phyloP scores from a whole-genome alignment of 2,888 invertebrate species.

The Chrysolina americana region DNA sequence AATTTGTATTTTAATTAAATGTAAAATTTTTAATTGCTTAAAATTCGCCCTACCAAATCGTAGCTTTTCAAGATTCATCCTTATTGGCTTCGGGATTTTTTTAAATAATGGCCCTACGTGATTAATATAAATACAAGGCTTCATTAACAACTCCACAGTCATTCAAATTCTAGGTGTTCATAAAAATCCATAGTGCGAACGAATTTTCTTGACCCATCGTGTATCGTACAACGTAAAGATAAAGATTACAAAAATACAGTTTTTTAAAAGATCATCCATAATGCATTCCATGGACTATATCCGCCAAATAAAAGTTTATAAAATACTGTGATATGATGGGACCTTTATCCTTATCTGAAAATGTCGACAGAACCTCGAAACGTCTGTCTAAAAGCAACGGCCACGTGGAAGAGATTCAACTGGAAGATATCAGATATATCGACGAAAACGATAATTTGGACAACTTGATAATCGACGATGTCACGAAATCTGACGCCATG shows the following conservation, averaged over 20 bases:
- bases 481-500: constrained; percentile 5
- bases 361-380: constrained; percentile 27
- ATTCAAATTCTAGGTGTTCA: too few species aligned
- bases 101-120: too few species aligned
- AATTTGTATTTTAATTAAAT: too few species aligned
- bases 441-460: constrained; percentile 47
- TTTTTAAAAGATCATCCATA: background rate
- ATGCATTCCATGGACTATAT: background rate
- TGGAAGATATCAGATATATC: constrained; percentile 48
- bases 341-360: constrained; percentile 30
- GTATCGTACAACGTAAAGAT: too few species aligned
- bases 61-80: too few species aligned
- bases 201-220: too few species aligned
- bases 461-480: constrained; percentile 21
- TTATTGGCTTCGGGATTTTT: too few species aligned
- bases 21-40: too few species aligned
- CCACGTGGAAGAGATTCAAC: constrained; percentile 31
- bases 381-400: constrained; percentile 22
- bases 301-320: background rate
- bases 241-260: background rate
- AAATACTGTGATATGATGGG: constrained; percentile 37
- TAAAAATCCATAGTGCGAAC: too few species aligned
- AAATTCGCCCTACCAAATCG: too few species aligned
- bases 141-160: too few species aligned
- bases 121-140: too few species aligned